Percentiles rank a stretch among this genome's conserved stretches.
phyloP scores from a whole-genome alignment of 1,140 invertebrate species.

The Euura lappo region DNA sequence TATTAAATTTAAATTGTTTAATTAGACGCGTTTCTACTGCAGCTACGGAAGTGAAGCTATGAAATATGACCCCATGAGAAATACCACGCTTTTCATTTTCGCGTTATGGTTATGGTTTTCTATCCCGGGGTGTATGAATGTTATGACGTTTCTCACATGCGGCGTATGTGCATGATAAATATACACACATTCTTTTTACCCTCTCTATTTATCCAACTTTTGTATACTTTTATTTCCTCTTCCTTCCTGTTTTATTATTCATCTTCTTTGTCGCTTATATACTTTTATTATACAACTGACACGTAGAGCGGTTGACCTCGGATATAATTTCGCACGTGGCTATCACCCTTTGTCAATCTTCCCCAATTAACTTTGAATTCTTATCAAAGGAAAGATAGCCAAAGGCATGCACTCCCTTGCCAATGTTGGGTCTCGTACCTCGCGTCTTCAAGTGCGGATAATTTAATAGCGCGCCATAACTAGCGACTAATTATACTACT shows the following conservation, averaged over 20 bases:
- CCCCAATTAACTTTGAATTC: neutral
- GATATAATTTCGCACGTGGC: neutral
- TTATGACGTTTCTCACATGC: neutral
- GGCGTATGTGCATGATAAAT: neutral
- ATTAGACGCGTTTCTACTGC: neutral
- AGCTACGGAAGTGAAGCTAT: neutral
- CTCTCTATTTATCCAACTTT: neutral
- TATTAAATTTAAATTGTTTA: slow-evolving; percentile 4
- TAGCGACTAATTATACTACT: no score
- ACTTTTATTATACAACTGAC: neutral
- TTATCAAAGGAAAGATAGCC: neutral
- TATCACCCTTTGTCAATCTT: neutral
- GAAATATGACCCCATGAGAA: neutral
- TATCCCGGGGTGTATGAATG: neutral
- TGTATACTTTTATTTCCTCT: neutral
- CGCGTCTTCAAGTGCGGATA: no score
- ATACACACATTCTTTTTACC: neutral
- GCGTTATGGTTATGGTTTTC: neutral
- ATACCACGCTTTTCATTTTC: neutral
- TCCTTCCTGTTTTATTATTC: neutral
- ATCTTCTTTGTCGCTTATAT: neutral
- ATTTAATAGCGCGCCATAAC: no score
- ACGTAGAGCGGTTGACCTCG: neutral
- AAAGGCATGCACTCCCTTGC: no score
- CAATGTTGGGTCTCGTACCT: no score